Evolutionary conservation across 2,113 vertebrate genomes (phyloP), one percentile per base, ranked within the genome.

Genomic region (Uria lomvia): DNA sequence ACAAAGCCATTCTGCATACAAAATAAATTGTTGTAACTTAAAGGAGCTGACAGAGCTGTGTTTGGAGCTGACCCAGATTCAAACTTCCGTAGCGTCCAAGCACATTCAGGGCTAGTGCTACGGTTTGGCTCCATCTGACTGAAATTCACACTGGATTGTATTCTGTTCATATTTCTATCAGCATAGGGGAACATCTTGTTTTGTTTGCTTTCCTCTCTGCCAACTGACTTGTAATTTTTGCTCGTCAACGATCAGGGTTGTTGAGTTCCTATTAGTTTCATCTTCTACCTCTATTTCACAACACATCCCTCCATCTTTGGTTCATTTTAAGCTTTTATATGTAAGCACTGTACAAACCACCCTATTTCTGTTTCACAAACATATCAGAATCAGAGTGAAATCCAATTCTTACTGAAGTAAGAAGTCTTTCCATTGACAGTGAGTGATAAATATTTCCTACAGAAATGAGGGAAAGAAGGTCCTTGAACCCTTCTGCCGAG

Each of bases 21-120:
- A 90, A 86, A 71, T 50, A 78, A 80, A 90, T n/a, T 67, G 36
- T 12, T 80, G n/a, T 56, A 92, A 86, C 42, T 67, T 81, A 19
- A 88, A 75, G 70, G 65, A 84, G 38, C 23, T 77, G 86, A 86
- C 74, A 3, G 30, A 93, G 38, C 30, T 70, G 40, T 62, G 29
- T 67, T 93, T 96, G 92, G 88, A 86, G 47, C 12, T 63, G n/a
- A 93, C 55, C 77, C 90, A 94, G 60, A 74, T 12, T 87, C 76
- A 91, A 75, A 84, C 68, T 86, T 94, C 63, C 2, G 5, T 5
- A 81, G 60, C 65, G 88, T 96, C 76, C 88, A 94, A 92, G 76
- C 87, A 86, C 68, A 72, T 68, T 65, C 27, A 49, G 60, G 59
- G 47, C 11, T 88, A 65, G 76, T 88, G 60, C 81, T 94, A 90